Conservation (phyloP, 2,113 vertebrate genomes). For the Dasyprocta punctata region DNA sequence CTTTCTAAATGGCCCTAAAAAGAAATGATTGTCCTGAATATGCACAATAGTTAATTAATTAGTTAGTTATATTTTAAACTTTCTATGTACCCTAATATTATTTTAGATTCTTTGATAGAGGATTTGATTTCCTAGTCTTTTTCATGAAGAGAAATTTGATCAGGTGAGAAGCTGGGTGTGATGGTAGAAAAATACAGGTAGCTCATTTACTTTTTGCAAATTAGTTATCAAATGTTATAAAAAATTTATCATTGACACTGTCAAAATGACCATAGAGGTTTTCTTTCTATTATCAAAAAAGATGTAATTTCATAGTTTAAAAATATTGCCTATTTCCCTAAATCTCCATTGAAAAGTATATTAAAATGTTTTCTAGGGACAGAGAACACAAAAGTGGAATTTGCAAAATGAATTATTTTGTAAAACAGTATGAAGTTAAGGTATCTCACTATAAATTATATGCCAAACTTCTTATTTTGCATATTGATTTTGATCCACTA, state of each 20-base stretch:
- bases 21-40: constrained; percentile 48
- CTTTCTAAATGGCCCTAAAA: constrained; percentile 23
- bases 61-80: constrained; percentile 45
- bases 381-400: not conserved
- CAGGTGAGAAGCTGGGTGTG: not conserved
- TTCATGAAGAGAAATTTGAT: constrained; percentile 3
- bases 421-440: not conserved
- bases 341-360: not conserved
- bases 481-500: not conserved
- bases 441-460: not conserved
- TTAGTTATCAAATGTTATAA: constrained; percentile 20
- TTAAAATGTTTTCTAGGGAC: not conserved
- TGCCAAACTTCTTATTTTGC: not conserved
- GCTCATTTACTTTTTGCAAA: not conserved
- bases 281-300: not conserved
- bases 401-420: not conserved
- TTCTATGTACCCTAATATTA: constrained; percentile 14
- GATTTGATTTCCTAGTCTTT: not conserved
- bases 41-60: constrained; percentile 52
- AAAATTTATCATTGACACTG: constrained; percentile 29
- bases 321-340: not conserved
- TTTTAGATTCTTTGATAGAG: not conserved
- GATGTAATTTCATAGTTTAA: not conserved
- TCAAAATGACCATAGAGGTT: not conserved
- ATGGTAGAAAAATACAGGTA: not conserved